These are phyloP conservation scores for Danio aesculapii DNA, from an alignment of 2,797 vertebrate species.

Conservation along the genomic window DNA sequence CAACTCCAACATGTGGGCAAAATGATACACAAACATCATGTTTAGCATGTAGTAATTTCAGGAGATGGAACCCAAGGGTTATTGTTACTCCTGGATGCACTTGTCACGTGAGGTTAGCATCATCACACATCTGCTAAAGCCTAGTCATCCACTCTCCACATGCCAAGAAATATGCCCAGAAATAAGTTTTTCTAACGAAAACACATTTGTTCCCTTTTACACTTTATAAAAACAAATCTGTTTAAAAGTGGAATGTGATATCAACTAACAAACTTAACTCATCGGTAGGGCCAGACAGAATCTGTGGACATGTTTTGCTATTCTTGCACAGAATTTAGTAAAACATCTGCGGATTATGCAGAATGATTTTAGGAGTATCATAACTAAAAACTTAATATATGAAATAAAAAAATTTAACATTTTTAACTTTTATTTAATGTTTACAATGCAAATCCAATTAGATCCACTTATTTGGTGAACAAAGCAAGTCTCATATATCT, in stretches of 20 bases:
- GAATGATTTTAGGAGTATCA: too few relatives aligned
- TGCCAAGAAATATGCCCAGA: conserved; percentile 19
- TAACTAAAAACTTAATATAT: too few relatives aligned
- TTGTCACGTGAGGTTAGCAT: conserved; percentile 44
- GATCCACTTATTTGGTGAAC: too few relatives aligned
- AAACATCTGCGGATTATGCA: too few relatives aligned
- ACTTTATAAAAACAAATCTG: background rate
- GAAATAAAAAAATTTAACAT: too few relatives aligned
- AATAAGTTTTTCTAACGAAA: background rate
- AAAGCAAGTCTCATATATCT: too few relatives aligned
- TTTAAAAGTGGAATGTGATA: background rate
- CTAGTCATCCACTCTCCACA: conserved; percentile 47
- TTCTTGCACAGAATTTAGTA: too few relatives aligned
- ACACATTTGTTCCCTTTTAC: background rate
- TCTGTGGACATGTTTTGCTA: too few relatives aligned
- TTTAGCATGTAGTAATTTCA: conserved; percentile 46
- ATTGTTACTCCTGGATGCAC: conserved; percentile 43
- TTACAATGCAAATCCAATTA: too few relatives aligned
- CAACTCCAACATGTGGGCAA: conserved; percentile 27
- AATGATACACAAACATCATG: conserved; percentile 40
- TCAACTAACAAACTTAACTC: background rate
- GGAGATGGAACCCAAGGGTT: conserved; percentile 18
- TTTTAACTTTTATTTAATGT: too few relatives aligned
- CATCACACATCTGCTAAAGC: conserved; percentile 28
- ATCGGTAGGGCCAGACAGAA: too few relatives aligned